These are phyloP conservation scores for Malurus splendens DNA, from an alignment of 2,797 vertebrate species.

Conservation along the genomic window DNA sequence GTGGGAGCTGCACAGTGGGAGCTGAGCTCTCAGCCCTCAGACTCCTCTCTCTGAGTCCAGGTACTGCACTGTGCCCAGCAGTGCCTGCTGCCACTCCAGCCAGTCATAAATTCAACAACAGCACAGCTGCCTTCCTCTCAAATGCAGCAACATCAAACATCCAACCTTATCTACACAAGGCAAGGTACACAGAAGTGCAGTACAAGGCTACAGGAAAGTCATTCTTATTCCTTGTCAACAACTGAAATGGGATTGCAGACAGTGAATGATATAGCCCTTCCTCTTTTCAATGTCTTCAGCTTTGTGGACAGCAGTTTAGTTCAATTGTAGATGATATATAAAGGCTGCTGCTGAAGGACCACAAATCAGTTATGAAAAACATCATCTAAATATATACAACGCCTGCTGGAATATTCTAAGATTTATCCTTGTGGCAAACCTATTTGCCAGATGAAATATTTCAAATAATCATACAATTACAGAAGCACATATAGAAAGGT, in stretches of 20 bases:
- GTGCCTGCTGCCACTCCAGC: not conserved
- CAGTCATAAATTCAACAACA: not conserved
- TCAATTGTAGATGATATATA: not conserved
- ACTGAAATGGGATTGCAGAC: not conserved
- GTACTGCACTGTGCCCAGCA: not conserved
- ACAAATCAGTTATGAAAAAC: not conserved
- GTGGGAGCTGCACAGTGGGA: fast-evolving
- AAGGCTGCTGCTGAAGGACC: not conserved
- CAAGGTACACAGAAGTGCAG: fast-evolving
- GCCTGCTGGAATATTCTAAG: not conserved
- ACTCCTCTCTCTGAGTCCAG: not conserved
- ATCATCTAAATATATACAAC: not conserved
- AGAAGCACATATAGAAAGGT: not conserved
- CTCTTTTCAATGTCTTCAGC: not conserved
- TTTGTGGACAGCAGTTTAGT: not conserved
- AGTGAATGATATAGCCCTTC: not conserved
- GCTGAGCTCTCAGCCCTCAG: not conserved
- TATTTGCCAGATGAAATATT: not conserved
- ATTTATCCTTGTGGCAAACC: not conserved
- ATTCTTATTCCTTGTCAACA: not conserved
- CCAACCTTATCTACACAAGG: not conserved
- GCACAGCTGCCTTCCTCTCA: not conserved
- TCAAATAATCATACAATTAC: not conserved
- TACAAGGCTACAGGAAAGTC: not conserved
- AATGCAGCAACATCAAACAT: not conserved